Evolutionary conservation across 64 coral and sea anemone genomes (phyloP), one percentile per base, ranked within the genome.

Genomic region (Platygyra sinensis): DNA sequence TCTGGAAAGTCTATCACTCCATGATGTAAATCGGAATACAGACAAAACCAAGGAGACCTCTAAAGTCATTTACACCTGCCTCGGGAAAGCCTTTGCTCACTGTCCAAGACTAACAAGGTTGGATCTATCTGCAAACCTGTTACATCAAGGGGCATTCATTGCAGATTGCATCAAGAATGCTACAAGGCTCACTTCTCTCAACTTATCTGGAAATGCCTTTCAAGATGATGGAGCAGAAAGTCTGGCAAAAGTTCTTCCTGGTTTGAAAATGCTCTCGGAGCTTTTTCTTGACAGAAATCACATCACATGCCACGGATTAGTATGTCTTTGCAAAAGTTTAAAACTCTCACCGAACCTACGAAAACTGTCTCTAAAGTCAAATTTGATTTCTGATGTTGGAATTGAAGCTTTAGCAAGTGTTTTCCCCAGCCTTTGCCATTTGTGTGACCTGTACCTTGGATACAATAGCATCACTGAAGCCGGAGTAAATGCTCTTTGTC

Each of bases 201-300:
- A 92, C 28, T 78, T 92, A 27, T 92, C 90, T 76, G 90, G 74
- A 59, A 92, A 92, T 79, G 49, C 2, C 2, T 92, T 92, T 87
- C 82, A 77, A 31, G 90, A 92, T 28, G 33, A 59, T 46, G 90
- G 90, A 60, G 31, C 71, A 72, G 63, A 80, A 82, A 92, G 75
- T 57, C 30, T 92, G 15, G 73, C 82, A 24, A 86, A 86, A 57
- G 49, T 52, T 65, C 71, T 92, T 54, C 83, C 90, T 8, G 14
- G 38, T 27, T 73, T 92, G 30, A 77, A 6, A 31, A 33, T n/a
- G 5, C 78, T 92, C 31, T 54, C 67, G 39, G 90, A 92, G 71
- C 83, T 92, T 24, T 36, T 87, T 38, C 90, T 92, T 46, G 90
- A 79, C 61, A 72, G 52, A 59, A 92, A 92, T 63, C 52, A 67